Evolutionary conservation across 2,888 invertebrate species (phyloP), one percentile per base, ranked within the genome.

Genomic region (Apeira syringaria): DNA sequence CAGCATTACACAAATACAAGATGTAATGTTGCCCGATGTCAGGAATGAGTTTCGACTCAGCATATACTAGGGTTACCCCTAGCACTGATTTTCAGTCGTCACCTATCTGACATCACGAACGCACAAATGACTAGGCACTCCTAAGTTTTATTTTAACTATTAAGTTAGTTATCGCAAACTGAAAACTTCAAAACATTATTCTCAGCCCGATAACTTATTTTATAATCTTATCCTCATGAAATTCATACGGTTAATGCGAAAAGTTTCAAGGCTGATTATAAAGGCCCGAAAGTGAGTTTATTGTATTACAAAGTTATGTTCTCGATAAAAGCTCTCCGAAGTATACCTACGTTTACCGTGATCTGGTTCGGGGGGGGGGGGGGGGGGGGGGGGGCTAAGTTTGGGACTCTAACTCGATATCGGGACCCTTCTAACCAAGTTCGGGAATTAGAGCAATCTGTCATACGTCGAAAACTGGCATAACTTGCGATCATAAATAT

Each of bases 371-470:
- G 56, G 54, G 50, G 58, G n/a, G n/a, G n/a, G n/a, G n/a, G n/a
- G n/a, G n/a, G n/a, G n/a, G n/a, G 41, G 56, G 54, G 50, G 58
- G 50, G 50, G 53, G 46, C 50, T 61, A 74, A 74, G 71, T 79
- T 74, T 61, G 61, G 50, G 51, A 43, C 60, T 64, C 67, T 71
- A 74, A 77, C 73, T 77, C 59, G 66, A 76, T 74, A 75, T 68
- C 56, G 61, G 59, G 64, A 74, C 78, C 75, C 74, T 73, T 74
- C 59, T 76, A 76, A 79, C 69, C 43, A 61, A 80, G 70, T 78
- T 80, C 74, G 56, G 36, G 64, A 74, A 75, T 77, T 72, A 67
- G 53, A 67, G 61, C 72, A 73, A 74, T 80, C 68, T 70, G 70
- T 74, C 65, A 64, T 63, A 61, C 50, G 68, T 73, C 75, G 66